These are phyloP conservation scores for Parnassius apollo DNA, from an alignment of 2,888 invertebrate species.

Conservation along the genomic window DNA sequence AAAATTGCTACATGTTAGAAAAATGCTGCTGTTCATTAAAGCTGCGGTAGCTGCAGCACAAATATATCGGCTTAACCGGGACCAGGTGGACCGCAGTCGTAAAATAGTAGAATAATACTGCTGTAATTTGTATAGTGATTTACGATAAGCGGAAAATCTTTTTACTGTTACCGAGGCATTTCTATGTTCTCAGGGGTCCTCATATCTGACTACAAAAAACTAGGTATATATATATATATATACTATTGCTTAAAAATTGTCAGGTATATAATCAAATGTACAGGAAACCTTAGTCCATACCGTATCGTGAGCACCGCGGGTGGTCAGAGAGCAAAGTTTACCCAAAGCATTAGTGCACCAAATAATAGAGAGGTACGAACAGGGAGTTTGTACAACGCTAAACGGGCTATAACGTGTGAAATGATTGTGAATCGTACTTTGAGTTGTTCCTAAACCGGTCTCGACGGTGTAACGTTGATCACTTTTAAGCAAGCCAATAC, in stretches of 20 bases:
- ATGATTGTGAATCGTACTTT: conserved; percentile 28
- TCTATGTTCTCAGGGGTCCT: too few species aligned
- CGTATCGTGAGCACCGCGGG: conserved; percentile 34
- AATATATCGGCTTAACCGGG: too few species aligned
- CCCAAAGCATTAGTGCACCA: conserved; percentile 35
- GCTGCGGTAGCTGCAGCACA: too few species aligned
- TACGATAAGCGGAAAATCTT: too few species aligned
- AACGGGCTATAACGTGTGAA: conserved; percentile 44
- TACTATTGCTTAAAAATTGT: background rate
- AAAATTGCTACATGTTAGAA: too few species aligned
- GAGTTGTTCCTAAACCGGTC: conserved; percentile 26
- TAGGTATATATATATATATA: too few species aligned
- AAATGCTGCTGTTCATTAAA: too few species aligned
- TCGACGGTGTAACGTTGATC: conserved; percentile 19
- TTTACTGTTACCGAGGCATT: too few species aligned
- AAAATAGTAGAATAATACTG: too few species aligned
- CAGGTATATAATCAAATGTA: conserved; percentile 6
- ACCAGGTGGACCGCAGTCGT: too few species aligned
- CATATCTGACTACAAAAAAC: too few species aligned
- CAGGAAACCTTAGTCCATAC: background rate
- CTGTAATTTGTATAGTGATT: too few species aligned
- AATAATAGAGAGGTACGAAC: conserved; percentile 39
- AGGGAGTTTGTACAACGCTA: conserved; percentile 35
- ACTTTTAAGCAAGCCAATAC: conserved; percentile 5
- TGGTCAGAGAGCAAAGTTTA: conserved; percentile 43